phyloP scores from a whole-genome alignment of 2,113 vertebrate species.

The Microtus richardsoni region DNA sequence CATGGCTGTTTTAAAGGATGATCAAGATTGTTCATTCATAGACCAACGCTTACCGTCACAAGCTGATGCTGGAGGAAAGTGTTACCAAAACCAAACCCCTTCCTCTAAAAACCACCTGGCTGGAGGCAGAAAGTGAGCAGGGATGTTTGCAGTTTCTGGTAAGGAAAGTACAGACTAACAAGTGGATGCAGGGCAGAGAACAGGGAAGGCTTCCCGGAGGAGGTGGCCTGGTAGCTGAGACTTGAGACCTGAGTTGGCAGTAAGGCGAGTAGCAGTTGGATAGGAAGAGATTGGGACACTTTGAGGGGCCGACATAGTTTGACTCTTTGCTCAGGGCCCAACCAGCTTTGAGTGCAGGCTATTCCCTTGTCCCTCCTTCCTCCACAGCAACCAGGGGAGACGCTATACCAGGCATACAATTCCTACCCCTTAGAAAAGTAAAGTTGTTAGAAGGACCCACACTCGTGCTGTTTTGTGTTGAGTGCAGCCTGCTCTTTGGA shows the following conservation, averaged over 20 bases:
- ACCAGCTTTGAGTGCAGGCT: background rate
- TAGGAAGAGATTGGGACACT: background rate
- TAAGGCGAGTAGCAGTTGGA: background rate
- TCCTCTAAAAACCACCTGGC: background rate
- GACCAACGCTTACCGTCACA: background rate
- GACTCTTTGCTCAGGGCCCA: background rate
- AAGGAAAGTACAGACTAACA: background rate
- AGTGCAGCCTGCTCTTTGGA: background rate
- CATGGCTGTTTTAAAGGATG: background rate
- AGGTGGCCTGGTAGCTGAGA: constrained; percentile 1
- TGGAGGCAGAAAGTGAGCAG: constrained; percentile 4
- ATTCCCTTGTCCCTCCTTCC: background rate
- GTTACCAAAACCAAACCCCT: background rate
- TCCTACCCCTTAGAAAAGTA: background rate
- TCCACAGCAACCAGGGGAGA: background rate
- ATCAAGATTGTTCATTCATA: background rate
- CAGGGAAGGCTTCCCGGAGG: background rate
- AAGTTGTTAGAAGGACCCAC: background rate
- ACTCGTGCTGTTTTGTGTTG: background rate
- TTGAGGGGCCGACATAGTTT: background rate
- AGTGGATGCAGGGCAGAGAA: background rate
- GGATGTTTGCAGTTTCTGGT: background rate
- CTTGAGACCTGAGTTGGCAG: background rate
- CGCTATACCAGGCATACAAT: background rate
- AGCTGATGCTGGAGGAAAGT: background rate